These are phyloP conservation scores for Nymphalis io DNA, from an alignment of 1,140 invertebrate genomes.

Conservation along the genomic window DNA sequence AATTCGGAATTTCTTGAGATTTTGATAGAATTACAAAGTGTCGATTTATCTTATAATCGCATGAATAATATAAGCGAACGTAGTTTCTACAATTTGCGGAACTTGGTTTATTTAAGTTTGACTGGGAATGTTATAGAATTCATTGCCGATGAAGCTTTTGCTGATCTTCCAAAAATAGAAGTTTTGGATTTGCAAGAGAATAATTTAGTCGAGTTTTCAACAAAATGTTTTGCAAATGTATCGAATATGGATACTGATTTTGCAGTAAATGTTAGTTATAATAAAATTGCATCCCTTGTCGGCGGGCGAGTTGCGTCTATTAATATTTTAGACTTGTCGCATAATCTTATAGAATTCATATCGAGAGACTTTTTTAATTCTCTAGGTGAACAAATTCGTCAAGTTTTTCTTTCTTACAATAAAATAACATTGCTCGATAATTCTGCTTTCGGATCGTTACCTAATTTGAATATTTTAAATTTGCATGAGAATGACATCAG, in stretches of 20 bases:
- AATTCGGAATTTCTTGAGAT: slow-evolving; percentile 82
- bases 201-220: slow-evolving; percentile 82
- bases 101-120: slow-evolving; percentile 84
- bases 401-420: slow-evolving; percentile 86
- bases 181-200: slow-evolving; percentile 88
- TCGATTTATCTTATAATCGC: slow-evolving; percentile 86
- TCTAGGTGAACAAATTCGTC: slow-evolving; percentile 81
- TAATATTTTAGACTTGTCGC: slow-evolving; percentile 85
- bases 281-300: slow-evolving; percentile 83
- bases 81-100: slow-evolving; percentile 83
- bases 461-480: slow-evolving; percentile 85
- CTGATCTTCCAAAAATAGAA: slow-evolving; percentile 83
- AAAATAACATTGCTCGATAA: slow-evolving; percentile 84
- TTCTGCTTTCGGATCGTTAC: slow-evolving; percentile 84
- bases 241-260: slow-evolving; percentile 81
- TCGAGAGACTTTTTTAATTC: slow-evolving; percentile 83
- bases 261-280: slow-evolving; percentile 85
- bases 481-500: slow-evolving; percentile 86
- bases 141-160: slow-evolving; percentile 83
- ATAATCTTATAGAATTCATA: slow-evolving; percentile 83
- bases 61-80: slow-evolving; percentile 73
- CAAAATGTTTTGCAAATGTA: slow-evolving; percentile 84
- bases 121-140: slow-evolving; percentile 82
- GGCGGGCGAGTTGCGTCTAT: slow-evolving; percentile 81
- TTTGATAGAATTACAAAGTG: slow-evolving; percentile 83